These are phyloP conservation scores for Drosophila robusta DNA, from an alignment of 2,888 invertebrate genomes.

Conservation along the genomic window DNA sequence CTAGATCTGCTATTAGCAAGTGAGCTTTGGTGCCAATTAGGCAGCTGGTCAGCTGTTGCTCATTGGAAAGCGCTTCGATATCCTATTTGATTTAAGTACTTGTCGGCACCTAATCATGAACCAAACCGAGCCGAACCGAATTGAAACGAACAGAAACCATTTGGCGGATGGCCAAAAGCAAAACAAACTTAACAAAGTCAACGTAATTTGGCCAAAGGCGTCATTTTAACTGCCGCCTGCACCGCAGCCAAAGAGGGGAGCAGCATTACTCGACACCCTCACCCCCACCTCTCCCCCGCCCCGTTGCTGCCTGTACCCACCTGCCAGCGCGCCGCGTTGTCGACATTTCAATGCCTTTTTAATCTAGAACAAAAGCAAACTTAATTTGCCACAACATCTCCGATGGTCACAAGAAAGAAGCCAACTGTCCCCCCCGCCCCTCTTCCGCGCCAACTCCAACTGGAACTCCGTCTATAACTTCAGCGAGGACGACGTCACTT, in stretches of 20 bases:
- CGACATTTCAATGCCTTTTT: constrained; percentile 80
- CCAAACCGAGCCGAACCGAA: constrained; percentile 19
- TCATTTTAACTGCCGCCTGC: constrained; percentile 70
- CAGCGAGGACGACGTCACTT: constrained; percentile 68
- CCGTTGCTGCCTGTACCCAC: background rate
- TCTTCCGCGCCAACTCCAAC: background rate
- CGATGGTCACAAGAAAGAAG: constrained; percentile 52
- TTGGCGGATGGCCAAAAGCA: constrained; percentile 40
- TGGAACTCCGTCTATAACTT: constrained; percentile 38
- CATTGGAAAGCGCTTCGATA: background rate
- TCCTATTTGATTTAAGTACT: constrained; percentile 15
- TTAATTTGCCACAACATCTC: constrained; percentile 81
- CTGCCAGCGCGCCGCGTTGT: constrained; percentile 11
- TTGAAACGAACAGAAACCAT: constrained; percentile 6
- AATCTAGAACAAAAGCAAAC: constrained; percentile 82
- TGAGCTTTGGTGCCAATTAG: too few species aligned
- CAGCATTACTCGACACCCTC: constrained; percentile 1
- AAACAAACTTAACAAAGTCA: constrained; percentile 76
- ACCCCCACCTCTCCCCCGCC: background rate
- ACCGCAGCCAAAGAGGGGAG: background rate
- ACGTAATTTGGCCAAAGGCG: constrained; percentile 72
- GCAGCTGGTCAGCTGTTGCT: constrained; percentile 3
- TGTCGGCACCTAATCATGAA: constrained; percentile 52
- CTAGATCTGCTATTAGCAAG: too few species aligned
- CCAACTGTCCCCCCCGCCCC: constrained; percentile 9